Conservation (phyloP, 23 tunicate species). For the Ciona savignyi region DNA sequence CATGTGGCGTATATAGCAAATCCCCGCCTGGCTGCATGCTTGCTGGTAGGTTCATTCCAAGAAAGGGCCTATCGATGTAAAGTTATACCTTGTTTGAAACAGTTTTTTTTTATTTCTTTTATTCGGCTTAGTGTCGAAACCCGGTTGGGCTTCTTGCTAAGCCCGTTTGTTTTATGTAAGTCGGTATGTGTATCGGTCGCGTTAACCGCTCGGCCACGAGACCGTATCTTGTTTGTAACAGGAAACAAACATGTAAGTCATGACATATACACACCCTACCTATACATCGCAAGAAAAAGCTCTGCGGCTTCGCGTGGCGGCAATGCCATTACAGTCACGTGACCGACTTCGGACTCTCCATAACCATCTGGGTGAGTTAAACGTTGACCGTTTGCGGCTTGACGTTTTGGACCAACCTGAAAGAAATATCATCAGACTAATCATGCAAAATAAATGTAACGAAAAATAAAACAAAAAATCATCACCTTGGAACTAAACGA, state of each 20-base stretch:
- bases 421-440: too few species aligned
- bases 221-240: too few species aligned
- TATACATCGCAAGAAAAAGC: constrained; percentile 60
- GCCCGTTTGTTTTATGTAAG: too few species aligned
- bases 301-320: constrained; percentile 70
- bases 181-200: too few species aligned
- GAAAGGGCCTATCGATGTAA: not conserved
- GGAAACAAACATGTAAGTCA: too few species aligned
- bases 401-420: not conserved
- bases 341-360: constrained; percentile 32
- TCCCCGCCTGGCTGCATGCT: not conserved
- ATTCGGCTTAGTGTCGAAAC: too few species aligned
- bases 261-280: constrained; percentile 20
- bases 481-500: constrained; percentile 12
- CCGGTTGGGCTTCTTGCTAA: too few species aligned
- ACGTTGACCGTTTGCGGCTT: not conserved
- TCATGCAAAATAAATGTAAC: not conserved
- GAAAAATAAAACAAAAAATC: too few species aligned
- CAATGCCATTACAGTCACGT: constrained; percentile 78
- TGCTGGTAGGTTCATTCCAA: not conserved
- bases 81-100: too few species aligned
- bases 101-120: too few species aligned
- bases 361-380: not conserved
- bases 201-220: too few species aligned
- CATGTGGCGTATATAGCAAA: too few species aligned